Conservation (phyloP, 64 coral and sea anemone species). For the Exaiptasia diaphana region DNA sequence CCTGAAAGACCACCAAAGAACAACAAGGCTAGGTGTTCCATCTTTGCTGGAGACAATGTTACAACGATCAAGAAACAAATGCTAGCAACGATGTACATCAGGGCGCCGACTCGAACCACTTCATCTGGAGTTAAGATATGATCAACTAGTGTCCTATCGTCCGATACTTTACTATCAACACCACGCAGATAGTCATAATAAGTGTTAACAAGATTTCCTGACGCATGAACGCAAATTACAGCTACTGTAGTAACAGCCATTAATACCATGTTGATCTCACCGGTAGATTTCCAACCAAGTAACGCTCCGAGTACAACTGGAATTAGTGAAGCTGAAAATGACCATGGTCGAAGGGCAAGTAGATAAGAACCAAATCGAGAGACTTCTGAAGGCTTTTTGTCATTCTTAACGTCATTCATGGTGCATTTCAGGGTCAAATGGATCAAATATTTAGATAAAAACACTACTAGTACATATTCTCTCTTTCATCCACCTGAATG, state of each 20-base stretch:
- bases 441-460: too few species aligned
- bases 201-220: constrained; percentile 94
- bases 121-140: constrained; percentile 80
- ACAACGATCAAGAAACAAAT: constrained; percentile 70
- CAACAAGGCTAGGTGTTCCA: constrained; percentile 88
- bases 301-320: constrained; percentile 81
- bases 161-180: constrained; percentile 91
- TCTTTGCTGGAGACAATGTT: constrained; percentile 74
- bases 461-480: too few species aligned
- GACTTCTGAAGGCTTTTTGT: background rate
- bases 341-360: constrained; percentile 91
- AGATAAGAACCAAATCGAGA: constrained; percentile 73
- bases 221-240: constrained; percentile 84
- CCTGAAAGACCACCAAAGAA: constrained; percentile 97
- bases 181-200: constrained; percentile 98
- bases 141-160: constrained; percentile 94
- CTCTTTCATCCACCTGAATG: too few species aligned
- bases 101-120: constrained; percentile 83
- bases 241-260: constrained; percentile 58
- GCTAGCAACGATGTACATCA: constrained; percentile 64
- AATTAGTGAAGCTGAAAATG: constrained; percentile 86
- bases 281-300: constrained; percentile 82
- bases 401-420: constrained; percentile 21
- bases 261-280: constrained; percentile 33
- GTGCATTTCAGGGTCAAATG: background rate